Evolutionary conservation across 2,113 vertebrate species (phyloP).

Genomic region (Enhydra lutris): DNA sequence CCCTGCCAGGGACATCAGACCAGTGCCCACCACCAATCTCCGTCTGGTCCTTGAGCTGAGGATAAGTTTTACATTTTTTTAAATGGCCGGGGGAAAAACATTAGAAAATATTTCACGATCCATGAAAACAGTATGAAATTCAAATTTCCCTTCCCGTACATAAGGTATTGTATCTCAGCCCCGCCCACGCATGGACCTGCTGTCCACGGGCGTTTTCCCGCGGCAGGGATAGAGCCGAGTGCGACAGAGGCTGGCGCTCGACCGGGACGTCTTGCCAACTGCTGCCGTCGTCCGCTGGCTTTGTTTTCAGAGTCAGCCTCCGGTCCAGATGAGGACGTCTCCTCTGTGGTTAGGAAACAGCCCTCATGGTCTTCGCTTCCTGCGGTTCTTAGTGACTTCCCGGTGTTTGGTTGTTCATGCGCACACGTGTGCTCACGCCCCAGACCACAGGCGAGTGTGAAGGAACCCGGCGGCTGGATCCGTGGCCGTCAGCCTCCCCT

Average conservation of each 20-base stretch:
- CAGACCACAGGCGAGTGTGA: background rate
- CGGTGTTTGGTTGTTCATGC: accelerated
- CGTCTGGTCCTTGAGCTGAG: background rate
- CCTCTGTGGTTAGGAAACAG: too few species aligned
- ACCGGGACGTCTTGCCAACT: accelerated
- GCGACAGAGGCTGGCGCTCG: accelerated
- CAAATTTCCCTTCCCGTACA: background rate
- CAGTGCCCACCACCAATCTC: background rate
- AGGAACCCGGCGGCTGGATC: background rate
- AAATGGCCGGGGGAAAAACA: background rate
- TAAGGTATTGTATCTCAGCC: accelerated
- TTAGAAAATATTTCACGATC: background rate
- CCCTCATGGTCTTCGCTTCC: background rate
- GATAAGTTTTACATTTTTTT: background rate
- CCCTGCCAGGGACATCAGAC: accelerated
- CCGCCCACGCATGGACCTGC: accelerated
- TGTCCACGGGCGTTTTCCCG: accelerated
- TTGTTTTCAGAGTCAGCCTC: background rate
- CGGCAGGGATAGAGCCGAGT: accelerated
- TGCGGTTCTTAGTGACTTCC: background rate
- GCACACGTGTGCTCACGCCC: accelerated
- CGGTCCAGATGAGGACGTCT: background rate
- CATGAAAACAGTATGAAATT: background rate
- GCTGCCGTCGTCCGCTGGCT: accelerated
- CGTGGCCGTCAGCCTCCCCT: background rate